phyloP scores from a whole-genome alignment of 2,797 vertebrate species.

The Sebastolobus alascanus region DNA sequence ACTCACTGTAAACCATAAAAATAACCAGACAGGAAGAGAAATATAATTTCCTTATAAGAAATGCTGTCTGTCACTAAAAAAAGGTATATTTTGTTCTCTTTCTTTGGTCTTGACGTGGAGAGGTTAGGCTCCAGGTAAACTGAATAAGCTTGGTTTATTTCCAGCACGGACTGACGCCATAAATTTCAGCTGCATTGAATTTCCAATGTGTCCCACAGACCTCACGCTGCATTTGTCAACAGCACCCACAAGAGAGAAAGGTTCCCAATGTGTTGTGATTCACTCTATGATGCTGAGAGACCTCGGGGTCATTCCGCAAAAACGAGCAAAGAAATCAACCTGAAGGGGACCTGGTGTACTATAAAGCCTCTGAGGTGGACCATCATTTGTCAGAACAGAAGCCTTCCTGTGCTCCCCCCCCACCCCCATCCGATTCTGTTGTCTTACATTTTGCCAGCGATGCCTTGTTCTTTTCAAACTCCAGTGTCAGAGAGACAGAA shows the following conservation, averaged over 20 bases:
- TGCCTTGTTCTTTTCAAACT: conserved; percentile 38
- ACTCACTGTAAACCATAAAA: conserved; percentile 26
- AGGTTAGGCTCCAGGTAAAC: conserved; percentile 20
- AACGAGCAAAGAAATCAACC: conserved; percentile 48
- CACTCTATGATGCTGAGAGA: conserved; percentile 26
- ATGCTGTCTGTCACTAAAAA: conserved; percentile 17
- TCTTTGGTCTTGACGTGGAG: conserved; percentile 18
- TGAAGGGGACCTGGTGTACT: conserved; percentile 22
- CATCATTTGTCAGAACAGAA: conserved; percentile 45
- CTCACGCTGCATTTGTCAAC: conserved; percentile 44
- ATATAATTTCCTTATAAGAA: conserved; percentile 24
- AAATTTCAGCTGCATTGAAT: conserved; percentile 35
- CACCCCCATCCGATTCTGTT: conserved; percentile 10
- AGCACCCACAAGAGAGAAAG: conserved; percentile 16
- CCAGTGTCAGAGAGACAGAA: conserved; percentile 41
- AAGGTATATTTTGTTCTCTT: not conserved
- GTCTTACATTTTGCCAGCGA: conserved; percentile 33
- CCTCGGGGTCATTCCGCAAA: conserved; percentile 32
- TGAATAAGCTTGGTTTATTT: conserved; percentile 42
- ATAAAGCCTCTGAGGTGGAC: conserved; percentile 38
- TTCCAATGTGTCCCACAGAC: conserved; percentile 36
- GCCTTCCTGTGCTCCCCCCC: conserved; percentile 8
- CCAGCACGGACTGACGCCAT: conserved; percentile 13
- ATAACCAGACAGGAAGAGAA: conserved; percentile 1
- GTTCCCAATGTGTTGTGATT: conserved; percentile 32